Conservation (phyloP, 2,113 vertebrate species). For the Cygnus atratus region DNA sequence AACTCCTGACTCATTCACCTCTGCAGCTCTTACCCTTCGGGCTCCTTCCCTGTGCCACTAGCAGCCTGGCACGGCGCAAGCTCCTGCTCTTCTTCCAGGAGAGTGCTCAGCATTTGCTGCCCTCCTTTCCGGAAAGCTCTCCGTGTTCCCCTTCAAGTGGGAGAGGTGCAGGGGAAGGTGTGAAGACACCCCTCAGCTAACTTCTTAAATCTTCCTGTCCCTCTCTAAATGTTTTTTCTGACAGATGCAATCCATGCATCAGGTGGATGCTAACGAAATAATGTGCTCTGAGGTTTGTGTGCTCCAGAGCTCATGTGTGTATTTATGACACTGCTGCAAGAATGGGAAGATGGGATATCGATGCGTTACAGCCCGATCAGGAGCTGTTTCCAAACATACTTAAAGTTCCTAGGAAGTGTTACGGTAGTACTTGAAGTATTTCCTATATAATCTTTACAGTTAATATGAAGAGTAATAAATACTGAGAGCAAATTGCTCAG, state of each 20-base stretch:
- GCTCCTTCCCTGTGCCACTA: too few relatives aligned
- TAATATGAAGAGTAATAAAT: not conserved
- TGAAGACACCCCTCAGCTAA: accelerated
- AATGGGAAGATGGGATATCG: accelerated
- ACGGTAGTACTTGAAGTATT: accelerated
- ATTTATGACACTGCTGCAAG: accelerated
- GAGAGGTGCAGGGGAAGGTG: not conserved
- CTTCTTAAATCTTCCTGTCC: not conserved
- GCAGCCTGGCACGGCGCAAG: not conserved
- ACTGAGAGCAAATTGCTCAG: not conserved
- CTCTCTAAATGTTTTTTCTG: accelerated
- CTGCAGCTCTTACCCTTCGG: too few relatives aligned
- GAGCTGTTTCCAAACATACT: not conserved
- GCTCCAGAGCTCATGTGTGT: accelerated
- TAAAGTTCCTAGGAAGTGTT: not conserved
- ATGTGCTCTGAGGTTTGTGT: accelerated
- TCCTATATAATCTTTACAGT: not conserved
- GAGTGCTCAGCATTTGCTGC: not conserved
- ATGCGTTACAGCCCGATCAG: not conserved
- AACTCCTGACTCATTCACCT: too few relatives aligned
- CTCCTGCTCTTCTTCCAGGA: not conserved
- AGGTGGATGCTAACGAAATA: accelerated
- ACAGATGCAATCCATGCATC: accelerated
- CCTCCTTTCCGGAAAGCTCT: accelerated
- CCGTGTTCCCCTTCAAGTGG: not conserved